Conservation (phyloP, 2,113 vertebrate species). For the Heliornis fulica region DNA sequence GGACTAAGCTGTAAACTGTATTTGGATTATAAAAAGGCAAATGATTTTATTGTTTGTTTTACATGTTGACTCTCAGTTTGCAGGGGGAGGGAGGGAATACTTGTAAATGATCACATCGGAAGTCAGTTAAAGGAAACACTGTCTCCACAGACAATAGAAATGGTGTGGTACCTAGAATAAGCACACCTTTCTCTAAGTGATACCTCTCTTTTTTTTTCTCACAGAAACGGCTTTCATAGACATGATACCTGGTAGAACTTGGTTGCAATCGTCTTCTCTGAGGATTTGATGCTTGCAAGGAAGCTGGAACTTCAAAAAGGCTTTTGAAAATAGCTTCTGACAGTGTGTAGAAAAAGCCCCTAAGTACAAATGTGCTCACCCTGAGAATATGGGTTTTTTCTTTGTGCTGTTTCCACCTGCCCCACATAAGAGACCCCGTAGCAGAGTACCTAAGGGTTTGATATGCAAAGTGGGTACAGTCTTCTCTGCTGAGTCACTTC, state of each 20-base stretch:
- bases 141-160: not conserved
- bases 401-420: not conserved
- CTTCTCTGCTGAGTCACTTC: not conserved
- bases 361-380: not conserved
- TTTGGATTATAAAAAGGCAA: not conserved
- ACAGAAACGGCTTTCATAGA: not conserved
- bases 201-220: not conserved
- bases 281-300: not conserved
- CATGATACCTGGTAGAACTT: too few relatives aligned
- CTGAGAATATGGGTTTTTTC: not conserved
- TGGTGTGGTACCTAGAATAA: not conserved
- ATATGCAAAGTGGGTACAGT: not conserved
- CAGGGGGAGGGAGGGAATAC: not conserved
- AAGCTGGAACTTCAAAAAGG: not conserved
- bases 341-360: fast-evolving
- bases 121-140: not conserved
- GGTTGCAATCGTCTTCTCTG: not conserved
- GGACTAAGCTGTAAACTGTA: not conserved
- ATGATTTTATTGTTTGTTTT: not conserved
- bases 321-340: not conserved
- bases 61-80: not conserved
- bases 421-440: fast-evolving
- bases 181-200: not conserved
- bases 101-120: not conserved
- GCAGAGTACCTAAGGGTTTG: not conserved